Evolutionary conservation across 2,888 invertebrate species (phyloP), one percentile per base, ranked within the genome.

Genomic region (Agonopterix arenella): DNA sequence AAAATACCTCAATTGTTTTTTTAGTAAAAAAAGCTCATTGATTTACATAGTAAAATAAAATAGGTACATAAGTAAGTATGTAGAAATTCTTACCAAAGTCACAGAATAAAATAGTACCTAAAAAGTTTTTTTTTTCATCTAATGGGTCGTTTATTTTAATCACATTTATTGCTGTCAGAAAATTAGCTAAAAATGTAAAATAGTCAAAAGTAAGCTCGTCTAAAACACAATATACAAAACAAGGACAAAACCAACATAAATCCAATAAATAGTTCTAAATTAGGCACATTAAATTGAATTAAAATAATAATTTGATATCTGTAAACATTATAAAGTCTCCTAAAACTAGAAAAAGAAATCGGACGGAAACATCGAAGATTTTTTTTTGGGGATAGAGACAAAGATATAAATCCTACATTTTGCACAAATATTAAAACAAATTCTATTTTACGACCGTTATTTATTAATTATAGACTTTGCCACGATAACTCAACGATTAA

Each of bases 191-290:
- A 38, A 10, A 40, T n/a, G 10, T 36, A 37, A 36, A 37, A 37
- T 40, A 46, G 4, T 11, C 8, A 46, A 46, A 11, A n/a, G 45
- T 7, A 44, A 44, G 40, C 40, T 46, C 38, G 8, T 46, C 46
- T 37, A 43, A n/a, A 9, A 11, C 37, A 44, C 37, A 16, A 37
- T 37, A 13, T 36, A 53, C 47, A 59, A 51, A 53, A 40, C 47
- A 53, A 51, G 40, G 43, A 52, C 52, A 44, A 50, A 48, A 58
- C 53, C 45, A 52, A 55, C 51, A 51, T 44, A 53, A 54, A 44
- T 40, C 47, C 46, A 58, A 52, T 55, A 58, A 53, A 55, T 52
- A 52, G 37, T 16, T 49, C 50, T 40, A 49, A 43, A 48, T 49
- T 48, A 49, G 11, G 36, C 37, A 46, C 43, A 45, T 40, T 41